Evolutionary conservation across 2,797 vertebrate genomes (phyloP), one percentile per base, ranked within the genome.

Genomic region (Galago senegalensis): DNA sequence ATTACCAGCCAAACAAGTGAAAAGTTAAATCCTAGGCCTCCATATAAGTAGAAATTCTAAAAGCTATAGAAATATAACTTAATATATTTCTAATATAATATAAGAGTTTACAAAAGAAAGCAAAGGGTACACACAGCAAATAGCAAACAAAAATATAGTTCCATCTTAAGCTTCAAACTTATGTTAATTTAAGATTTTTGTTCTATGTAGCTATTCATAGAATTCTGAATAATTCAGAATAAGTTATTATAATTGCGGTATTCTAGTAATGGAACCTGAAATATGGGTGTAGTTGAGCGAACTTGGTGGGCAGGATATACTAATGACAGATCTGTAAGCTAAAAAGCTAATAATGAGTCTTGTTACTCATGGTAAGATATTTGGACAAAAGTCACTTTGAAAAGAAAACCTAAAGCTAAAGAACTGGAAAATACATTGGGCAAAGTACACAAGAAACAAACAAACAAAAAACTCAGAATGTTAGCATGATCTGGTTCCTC

Each of bases 141-240:
- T 6, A 60, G 29, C 37, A 69, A 79, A 87, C 23, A 91, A 60
- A 80, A 80, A 43, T 25, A 34, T 5, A 85, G 31, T 21, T 75
- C 20, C 31, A 6, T 29, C 12, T 60, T 69, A 37, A 21, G 21
- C 2, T 75, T 25, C 58, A 49, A 87, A 87, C 7, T 37, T 60
- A 56, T 7, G 2, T 16, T 73, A 65, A 56, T 58, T 58, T 56
- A 20, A 21, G 17, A 81, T 81, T 65, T 86, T 18, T 73, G 58
- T 73, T 73, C 73, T 20, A 81, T 31, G 18, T 14, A 60, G 31
- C 25, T 75, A 40, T 17, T 53, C 75, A 60, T 49, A 49, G 37
- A 91, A 91, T 60, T n/a, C 9, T 86, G 37, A 87, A 37, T 82
- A 95, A 95, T 75, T 95, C 10, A 21, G 31, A 67, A 91, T 53